Percentiles rank a stretch among this genome's conserved stretches.
Evolutionary conservation across 2,888 invertebrate genomes (phyloP).

Genomic region (Lycophotia porphyrea): DNA sequence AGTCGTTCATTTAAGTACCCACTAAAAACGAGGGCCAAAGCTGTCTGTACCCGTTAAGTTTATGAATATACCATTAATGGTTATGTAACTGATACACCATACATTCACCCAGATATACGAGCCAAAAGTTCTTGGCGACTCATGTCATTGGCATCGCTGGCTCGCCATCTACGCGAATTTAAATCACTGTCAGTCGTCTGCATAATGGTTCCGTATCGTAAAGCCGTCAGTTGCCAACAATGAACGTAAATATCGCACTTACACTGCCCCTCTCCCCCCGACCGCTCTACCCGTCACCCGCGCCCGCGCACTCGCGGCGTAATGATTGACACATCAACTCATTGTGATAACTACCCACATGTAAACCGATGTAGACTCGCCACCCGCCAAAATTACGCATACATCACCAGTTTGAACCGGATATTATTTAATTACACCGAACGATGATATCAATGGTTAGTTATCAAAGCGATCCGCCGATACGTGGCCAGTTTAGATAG

Average conservation of each 20-base stretch:
- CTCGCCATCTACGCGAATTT: constrained; percentile 62
- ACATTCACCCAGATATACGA: constrained; percentile 35
- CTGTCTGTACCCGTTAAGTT: constrained; percentile 43
- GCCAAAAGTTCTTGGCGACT: constrained; percentile 64
- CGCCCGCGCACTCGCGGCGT: constrained; percentile 42
- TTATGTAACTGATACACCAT: constrained; percentile 59
- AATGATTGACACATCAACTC: constrained; percentile 71
- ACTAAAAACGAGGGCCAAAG: constrained; percentile 47
- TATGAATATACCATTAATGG: constrained; percentile 53
- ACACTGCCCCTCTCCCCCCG: constrained; percentile 42
- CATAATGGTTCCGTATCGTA: constrained; percentile 66
- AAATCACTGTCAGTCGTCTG: constrained; percentile 66
- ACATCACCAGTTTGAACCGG: constrained; percentile 66
- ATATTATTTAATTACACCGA: constrained; percentile 65
- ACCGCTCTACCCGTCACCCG: not conserved
- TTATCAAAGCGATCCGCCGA: constrained; percentile 65
- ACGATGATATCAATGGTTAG: constrained; percentile 63
- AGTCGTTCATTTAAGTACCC: constrained; percentile 42
- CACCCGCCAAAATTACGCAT: constrained; percentile 58
- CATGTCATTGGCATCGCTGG: constrained; percentile 62
- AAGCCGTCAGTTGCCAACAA: constrained; percentile 71
- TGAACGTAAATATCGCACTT: constrained; percentile 77
- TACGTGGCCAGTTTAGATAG: constrained; percentile 59
- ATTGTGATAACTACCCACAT: constrained; percentile 61
- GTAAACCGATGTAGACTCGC: constrained; percentile 41